phyloP scores from a whole-genome alignment of 2,113 vertebrate species.

The Xyliphius kryptos region DNA sequence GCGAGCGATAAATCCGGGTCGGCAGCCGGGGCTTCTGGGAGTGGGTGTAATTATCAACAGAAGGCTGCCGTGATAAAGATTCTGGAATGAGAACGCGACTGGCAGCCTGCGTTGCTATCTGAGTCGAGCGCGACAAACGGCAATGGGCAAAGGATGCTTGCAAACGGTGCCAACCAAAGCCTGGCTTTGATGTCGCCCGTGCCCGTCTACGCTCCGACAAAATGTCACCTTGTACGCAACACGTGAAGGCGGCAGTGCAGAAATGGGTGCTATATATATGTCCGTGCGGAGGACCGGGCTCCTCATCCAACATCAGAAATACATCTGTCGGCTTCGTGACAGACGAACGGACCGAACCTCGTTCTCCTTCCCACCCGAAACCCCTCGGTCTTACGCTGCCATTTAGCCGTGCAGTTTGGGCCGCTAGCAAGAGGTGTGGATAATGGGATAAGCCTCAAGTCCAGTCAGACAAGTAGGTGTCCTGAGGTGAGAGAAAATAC shows the following conservation, averaged over 20 bases:
- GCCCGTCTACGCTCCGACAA: constrained; percentile 45
- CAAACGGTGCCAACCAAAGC: constrained; percentile 37
- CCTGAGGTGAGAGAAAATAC: constrained; percentile 37
- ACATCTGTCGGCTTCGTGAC: neutral
- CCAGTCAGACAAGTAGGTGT: constrained; percentile 32
- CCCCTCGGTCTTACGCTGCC: constrained; percentile 46
- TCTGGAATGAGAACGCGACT: constrained; percentile 41
- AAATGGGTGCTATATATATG: constrained; percentile 11
- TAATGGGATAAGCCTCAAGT: constrained; percentile 33
- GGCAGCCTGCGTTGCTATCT: constrained; percentile 48
- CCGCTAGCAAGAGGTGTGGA: constrained; percentile 26
- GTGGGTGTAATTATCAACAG: constrained; percentile 60
- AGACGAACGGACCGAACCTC: constrained; percentile 6
- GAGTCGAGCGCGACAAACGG: constrained; percentile 22
- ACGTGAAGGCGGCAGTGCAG: no score
- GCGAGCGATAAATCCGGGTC: constrained; percentile 51
- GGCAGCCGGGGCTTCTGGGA: constrained; percentile 23
- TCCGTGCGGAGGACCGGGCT: neutral
- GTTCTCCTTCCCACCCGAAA: constrained; percentile 54
- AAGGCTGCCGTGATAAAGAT: constrained; percentile 59
- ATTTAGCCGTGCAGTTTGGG: constrained; percentile 20
- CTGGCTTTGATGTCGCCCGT: constrained; percentile 47
- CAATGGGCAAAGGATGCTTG: constrained; percentile 33
- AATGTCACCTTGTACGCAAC: constrained; percentile 49
- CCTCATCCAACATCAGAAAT: neutral